These are phyloP conservation scores for Ornithoptera priamus DNA, from an alignment of 2,888 invertebrate genomes.

Conservation along the genomic window DNA sequence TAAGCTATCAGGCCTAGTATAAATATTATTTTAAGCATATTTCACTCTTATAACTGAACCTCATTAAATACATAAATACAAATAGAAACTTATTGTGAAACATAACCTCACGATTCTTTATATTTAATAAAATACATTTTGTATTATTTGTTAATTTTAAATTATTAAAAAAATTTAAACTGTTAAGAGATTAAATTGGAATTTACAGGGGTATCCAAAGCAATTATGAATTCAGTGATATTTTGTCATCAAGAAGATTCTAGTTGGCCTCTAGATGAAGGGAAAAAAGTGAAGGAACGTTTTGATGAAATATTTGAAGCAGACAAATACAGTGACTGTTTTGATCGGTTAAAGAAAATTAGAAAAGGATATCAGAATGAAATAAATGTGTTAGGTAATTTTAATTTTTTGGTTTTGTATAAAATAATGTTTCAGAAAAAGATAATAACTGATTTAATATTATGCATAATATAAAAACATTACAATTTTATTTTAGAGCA, in stretches of 20 bases:
- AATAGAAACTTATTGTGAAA: too few relatives aligned
- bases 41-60: too few relatives aligned
- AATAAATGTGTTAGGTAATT: constrained; percentile 77
- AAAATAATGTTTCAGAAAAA: too few relatives aligned
- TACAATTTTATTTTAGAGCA: constrained; percentile 55
- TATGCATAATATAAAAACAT: not conserved
- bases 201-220: constrained; percentile 92
- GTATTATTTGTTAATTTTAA: too few relatives aligned
- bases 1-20: too few relatives aligned
- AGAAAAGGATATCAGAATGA: constrained; percentile 81
- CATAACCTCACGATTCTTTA: too few relatives aligned
- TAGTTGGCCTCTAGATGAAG: constrained; percentile 97
- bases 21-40: too few relatives aligned
- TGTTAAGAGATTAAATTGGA: not conserved
- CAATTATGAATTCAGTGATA: constrained; percentile 96
- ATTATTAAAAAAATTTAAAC: too few relatives aligned
- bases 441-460: too few relatives aligned
- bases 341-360: constrained; percentile 85
- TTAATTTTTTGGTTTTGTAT: not conserved
- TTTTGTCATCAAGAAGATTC: constrained; percentile 99
- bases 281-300: constrained; percentile 94
- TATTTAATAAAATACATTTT: too few relatives aligned
- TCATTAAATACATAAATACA: too few relatives aligned
- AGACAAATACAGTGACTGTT: constrained; percentile 93
- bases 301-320: constrained; percentile 99